Evolutionary conservation across 35 echinoderm and acorn worm species (phyloP).

Genomic region (Lytechinus variegatus): DNA sequence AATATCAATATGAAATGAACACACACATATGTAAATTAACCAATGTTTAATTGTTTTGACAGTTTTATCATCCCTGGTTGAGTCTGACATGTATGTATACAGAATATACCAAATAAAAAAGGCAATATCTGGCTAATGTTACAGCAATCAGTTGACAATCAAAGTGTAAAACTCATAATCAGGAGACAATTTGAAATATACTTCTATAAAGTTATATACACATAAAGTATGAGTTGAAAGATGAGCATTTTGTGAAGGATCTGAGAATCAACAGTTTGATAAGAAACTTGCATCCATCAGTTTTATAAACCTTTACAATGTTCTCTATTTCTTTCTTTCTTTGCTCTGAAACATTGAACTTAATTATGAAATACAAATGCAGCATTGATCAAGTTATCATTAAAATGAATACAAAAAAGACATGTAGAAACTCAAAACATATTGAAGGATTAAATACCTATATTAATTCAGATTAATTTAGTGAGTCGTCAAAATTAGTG

Average conservation of each 20-base stretch:
- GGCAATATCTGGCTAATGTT: constrained; percentile 32
- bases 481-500: background rate
- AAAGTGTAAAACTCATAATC: constrained; percentile 32
- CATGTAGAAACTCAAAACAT: background rate
- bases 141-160: background rate
- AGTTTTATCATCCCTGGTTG: background rate
- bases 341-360: background rate
- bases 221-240: background rate
- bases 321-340: background rate
- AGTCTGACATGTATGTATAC: background rate
- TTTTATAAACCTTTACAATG: background rate
- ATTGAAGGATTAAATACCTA: background rate
- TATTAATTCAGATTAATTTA: background rate
- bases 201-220: background rate
- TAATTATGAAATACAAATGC: background rate
- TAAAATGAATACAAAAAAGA: background rate
- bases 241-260: background rate
- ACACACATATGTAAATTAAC: constrained; percentile 42
- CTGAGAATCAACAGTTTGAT: background rate
- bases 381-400: background rate
- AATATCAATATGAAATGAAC: constrained; percentile 34
- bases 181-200: constrained; percentile 6
- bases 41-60: background rate
- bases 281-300: background rate
- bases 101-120: constrained; percentile 39